A percentile compares a stretch with the other conserved stretches of the same genome.
Conservation (phyloP, 1,140 invertebrate species). For the Archivesica marissinica region DNA sequence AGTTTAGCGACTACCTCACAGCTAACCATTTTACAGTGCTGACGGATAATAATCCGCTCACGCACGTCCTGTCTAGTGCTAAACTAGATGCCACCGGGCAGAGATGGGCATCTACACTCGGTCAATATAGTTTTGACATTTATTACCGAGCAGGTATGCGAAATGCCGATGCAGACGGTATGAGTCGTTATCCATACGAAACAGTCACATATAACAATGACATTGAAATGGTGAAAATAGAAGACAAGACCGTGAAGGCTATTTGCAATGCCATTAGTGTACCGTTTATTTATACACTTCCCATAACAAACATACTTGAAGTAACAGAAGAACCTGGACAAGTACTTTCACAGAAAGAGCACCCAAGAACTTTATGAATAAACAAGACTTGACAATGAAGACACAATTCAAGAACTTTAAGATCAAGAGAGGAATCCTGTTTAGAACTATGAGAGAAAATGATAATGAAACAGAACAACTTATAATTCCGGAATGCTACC, state of each 20-base stretch:
- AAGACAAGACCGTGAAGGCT: background rate
- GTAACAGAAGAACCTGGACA: background rate
- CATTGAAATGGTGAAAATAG: background rate
- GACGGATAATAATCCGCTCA: slow-evolving; percentile 39
- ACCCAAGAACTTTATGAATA: background rate
- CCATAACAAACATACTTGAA: background rate
- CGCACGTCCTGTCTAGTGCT: slow-evolving; percentile 3
- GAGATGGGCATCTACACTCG: slow-evolving; percentile 1
- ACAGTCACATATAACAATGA: background rate
- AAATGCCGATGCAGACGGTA: background rate
- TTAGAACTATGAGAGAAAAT: background rate
- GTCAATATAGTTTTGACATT: background rate
- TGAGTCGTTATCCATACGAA: background rate
- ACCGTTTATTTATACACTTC: background rate
- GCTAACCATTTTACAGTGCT: slow-evolving; percentile 12
- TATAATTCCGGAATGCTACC: background rate
- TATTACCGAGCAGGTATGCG: background rate
- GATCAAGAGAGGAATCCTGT: background rate
- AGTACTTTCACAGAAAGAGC: background rate
- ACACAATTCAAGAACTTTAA: background rate
- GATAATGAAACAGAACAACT: background rate
- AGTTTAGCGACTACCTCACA: slow-evolving; percentile 29
- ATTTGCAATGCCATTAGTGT: background rate
- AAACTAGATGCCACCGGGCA: slow-evolving; percentile 34
- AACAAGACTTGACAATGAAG: slow-evolving; percentile 5